A percentile compares a stretch with the other conserved stretches of the same genome.
Conservation (phyloP, 2,888 invertebrate genomes). For the Bedellia somnulentella region DNA sequence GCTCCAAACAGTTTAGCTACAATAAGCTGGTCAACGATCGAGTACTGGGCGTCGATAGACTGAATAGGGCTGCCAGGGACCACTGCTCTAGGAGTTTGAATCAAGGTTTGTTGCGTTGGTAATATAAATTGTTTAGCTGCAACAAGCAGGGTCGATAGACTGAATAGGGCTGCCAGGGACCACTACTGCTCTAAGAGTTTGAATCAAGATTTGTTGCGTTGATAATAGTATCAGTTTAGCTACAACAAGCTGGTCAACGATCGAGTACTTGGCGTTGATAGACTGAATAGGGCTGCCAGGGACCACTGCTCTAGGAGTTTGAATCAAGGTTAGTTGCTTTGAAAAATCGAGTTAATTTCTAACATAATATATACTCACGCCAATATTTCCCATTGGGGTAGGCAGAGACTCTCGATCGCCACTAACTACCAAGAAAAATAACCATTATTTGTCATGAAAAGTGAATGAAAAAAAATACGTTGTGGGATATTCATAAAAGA, state of each 20-base stretch:
- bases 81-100: slow-evolving; percentile 32
- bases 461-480: too few species aligned
- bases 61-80: slow-evolving; percentile 27
- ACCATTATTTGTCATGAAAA: too few species aligned
- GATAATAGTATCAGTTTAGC: too few species aligned
- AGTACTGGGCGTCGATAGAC: slow-evolving; percentile 16
- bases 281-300: slow-evolving; percentile 23
- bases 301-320: slow-evolving; percentile 33
- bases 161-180: slow-evolving; percentile 27
- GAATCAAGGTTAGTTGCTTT: too few species aligned
- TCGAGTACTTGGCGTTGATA: slow-evolving; percentile 20
- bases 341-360: too few species aligned
- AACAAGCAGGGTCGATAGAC: slow-evolving; percentile 64
- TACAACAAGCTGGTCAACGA: slow-evolving; percentile 85
- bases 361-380: too few species aligned
- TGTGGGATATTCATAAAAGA: too few species aligned
- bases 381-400: too few species aligned
- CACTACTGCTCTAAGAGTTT: slow-evolving; percentile 33
- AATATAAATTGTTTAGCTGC: slow-evolving; percentile 86
- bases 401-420: too few species aligned
- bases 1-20: slow-evolving; percentile 77
- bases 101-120: too few species aligned
- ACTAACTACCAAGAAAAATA: too few species aligned
- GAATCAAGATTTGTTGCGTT: too few species aligned
- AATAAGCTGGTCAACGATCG: slow-evolving; percentile 79